Evolutionary conservation across 2,888 invertebrate genomes (phyloP).

Genomic region (Rhabditoides inermis): DNA sequence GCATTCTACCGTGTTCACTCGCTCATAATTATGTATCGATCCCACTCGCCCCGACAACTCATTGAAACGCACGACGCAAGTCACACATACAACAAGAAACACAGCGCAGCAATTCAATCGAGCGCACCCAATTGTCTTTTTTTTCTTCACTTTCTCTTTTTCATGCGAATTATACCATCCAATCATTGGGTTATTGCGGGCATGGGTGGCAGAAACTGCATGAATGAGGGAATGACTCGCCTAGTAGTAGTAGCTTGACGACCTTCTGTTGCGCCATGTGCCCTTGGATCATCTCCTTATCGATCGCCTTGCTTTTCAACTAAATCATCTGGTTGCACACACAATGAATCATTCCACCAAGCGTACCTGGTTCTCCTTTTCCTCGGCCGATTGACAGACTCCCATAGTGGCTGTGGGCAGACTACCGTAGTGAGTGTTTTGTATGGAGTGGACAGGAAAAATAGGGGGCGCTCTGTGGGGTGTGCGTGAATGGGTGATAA

Average conservation of each 20-base stretch:
- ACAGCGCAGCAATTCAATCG: no score
- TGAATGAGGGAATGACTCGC: no score
- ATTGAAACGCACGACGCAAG: no score
- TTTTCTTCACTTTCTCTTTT: neutral
- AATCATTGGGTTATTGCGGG: no score
- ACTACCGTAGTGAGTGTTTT: neutral
- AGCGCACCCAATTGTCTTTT: neutral
- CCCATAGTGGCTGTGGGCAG: conserved; percentile 30
- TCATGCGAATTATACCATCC: no score
- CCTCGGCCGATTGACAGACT: conserved; percentile 47
- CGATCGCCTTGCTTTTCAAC: conserved; percentile 46
- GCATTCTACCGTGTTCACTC: no score
- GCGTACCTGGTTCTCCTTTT: no score
- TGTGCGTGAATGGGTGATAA: neutral
- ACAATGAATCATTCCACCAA: no score
- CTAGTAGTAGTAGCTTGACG: conserved; percentile 38
- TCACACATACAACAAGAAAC: no score
- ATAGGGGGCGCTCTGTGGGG: neutral
- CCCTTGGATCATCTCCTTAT: conserved; percentile 47
- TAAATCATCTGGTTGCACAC: no score
- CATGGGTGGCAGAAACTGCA: neutral
- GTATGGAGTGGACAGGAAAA: neutral
- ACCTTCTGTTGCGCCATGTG: conserved; percentile 38
- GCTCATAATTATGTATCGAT: no score
- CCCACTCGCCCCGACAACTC: no score